Conservation (phyloP, 2,888 invertebrate genomes). For the Mesochorus sp. region DNA sequence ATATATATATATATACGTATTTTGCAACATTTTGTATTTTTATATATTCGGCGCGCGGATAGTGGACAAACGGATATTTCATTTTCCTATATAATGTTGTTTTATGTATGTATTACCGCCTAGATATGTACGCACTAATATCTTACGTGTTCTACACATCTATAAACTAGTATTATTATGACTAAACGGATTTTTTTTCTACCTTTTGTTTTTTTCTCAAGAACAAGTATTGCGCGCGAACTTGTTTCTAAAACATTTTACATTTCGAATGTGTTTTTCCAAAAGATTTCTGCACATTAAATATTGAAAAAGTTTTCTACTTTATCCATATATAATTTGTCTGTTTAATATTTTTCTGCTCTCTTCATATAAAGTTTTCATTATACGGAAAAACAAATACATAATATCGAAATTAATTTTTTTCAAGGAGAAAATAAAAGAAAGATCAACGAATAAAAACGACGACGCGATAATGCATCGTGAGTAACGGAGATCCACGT, state of each 20-base stretch:
- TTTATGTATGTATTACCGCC: constrained; percentile 36
- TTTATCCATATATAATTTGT: constrained; percentile 39
- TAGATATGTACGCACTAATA: constrained; percentile 65
- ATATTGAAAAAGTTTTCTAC: constrained; percentile 16
- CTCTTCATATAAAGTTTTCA: constrained; percentile 11
- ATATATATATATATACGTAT: not conserved
- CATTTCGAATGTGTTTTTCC: constrained; percentile 18
- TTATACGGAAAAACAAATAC: constrained; percentile 8
- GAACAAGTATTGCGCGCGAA: constrained; percentile 62
- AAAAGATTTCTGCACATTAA: constrained; percentile 40
- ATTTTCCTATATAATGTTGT: constrained; percentile 35
- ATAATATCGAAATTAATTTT: not conserved
- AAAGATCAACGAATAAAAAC: constrained; percentile 45
- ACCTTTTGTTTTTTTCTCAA: too few relatives aligned
- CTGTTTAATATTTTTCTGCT: not conserved
- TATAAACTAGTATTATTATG: constrained; percentile 61
- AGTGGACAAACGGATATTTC: constrained; percentile 57
- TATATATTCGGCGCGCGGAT: constrained; percentile 56
- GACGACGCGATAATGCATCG: constrained; percentile 34
- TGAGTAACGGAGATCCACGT: constrained; percentile 48
- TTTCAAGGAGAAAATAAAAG: not conserved
- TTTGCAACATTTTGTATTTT: not conserved
- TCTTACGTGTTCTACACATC: constrained; percentile 67
- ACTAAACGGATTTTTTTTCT: constrained; percentile 63
- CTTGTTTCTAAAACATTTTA: constrained; percentile 44